A percentile compares a stretch with the other conserved stretches of the same genome.
Evolutionary conservation across 2,888 invertebrate species (phyloP).

Genomic region (Brachyopa scutellaris): DNA sequence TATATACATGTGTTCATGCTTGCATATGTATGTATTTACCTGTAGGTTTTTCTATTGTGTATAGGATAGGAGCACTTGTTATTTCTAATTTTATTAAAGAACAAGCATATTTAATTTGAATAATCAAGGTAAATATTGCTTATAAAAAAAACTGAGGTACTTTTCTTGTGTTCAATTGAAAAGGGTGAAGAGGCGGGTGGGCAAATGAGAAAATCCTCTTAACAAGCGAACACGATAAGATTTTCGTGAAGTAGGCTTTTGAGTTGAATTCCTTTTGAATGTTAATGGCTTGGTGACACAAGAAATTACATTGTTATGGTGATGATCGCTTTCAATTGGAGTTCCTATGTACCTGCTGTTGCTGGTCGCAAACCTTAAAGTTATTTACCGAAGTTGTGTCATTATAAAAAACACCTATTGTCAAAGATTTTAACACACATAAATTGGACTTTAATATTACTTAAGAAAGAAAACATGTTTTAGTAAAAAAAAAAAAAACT

Average conservation of each 20-base stretch:
- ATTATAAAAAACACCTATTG: neutral
- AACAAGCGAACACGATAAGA: neutral
- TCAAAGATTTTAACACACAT: no score
- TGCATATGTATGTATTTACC: neutral
- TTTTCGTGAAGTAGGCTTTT: constrained; percentile 3
- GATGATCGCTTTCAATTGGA: constrained; percentile 2
- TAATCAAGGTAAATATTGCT: constrained; percentile 28
- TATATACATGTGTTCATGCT: neutral
- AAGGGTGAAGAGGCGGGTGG: neutral
- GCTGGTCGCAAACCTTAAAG: no score
- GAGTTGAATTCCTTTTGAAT: constrained; percentile 7
- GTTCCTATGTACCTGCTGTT: neutral
- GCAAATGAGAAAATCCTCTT: constrained; percentile 15
- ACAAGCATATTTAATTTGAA: constrained; percentile 5
- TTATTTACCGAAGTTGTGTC: constrained; percentile 1
- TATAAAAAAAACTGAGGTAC: neutral
- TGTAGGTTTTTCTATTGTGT: no score
- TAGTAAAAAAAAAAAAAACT: no score
- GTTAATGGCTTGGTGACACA: constrained; percentile 20
- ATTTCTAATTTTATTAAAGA: constrained; percentile 14
- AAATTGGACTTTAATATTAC: no score
- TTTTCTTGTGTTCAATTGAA: neutral
- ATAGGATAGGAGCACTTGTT: constrained; percentile 24
- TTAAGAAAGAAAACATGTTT: no score
- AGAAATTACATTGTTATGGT: constrained; percentile 4